Conservation (phyloP, 2,888 invertebrate genomes). For the Noctua comes region DNA sequence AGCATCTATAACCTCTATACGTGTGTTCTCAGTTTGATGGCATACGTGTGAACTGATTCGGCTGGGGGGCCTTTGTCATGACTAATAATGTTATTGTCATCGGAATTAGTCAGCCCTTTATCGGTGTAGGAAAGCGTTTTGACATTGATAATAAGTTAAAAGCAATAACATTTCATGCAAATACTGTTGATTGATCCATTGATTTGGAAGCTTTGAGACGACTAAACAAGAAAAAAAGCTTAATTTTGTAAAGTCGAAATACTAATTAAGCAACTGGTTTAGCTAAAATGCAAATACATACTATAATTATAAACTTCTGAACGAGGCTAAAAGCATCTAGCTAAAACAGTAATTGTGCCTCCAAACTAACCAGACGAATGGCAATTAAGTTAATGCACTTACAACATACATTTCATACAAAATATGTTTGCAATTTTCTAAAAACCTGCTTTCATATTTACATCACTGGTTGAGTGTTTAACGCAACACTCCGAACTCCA, state of each 20-base stretch:
- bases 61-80: slow-evolving; percentile 55
- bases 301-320: slow-evolving; percentile 7
- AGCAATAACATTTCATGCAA: neutral
- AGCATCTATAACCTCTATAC: slow-evolving; percentile 61
- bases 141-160: neutral
- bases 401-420: slow-evolving; percentile 38
- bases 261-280: neutral
- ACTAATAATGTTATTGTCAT: slow-evolving; percentile 34
- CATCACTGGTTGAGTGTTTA: slow-evolving; percentile 54
- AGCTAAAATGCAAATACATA: slow-evolving; percentile 2
- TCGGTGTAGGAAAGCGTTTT: neutral
- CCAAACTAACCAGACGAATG: slow-evolving; percentile 35
- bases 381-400: slow-evolving; percentile 42
- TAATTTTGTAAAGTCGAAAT: neutral
- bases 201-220: neutral
- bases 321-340: slow-evolving; percentile 17
- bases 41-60: slow-evolving; percentile 59
- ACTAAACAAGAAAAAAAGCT: neutral
- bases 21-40: slow-evolving; percentile 61
- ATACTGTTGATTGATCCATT: neutral
- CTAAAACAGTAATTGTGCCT: slow-evolving; percentile 23
- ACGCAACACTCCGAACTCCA: slow-evolving; percentile 47
- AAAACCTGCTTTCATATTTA: slow-evolving; percentile 58
- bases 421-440: slow-evolving; percentile 51
- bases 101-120: slow-evolving; percentile 35